These are phyloP conservation scores for Pachycephala philippinensis DNA, from an alignment of 2,113 vertebrate species.

Conservation along the genomic window DNA sequence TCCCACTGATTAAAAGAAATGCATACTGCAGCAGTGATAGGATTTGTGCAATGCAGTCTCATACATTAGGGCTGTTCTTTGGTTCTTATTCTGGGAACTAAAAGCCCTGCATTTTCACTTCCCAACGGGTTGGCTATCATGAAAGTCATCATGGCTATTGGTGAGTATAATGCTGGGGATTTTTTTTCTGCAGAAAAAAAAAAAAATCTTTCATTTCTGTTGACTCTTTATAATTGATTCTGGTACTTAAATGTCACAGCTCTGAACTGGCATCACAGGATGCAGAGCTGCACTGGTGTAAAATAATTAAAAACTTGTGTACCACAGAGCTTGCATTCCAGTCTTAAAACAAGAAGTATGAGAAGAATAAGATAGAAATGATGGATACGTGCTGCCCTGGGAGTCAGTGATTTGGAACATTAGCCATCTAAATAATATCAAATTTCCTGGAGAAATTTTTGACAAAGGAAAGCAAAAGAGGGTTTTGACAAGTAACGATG, in stretches of 20 bases:
- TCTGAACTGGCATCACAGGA: neutral
- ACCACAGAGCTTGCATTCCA: neutral
- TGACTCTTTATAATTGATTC: neutral
- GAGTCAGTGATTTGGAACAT: neutral
- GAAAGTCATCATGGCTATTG: neutral
- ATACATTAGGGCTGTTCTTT: neutral
- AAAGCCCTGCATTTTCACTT: neutral
- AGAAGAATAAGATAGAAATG: neutral
- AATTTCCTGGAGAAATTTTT: neutral
- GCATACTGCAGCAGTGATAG: neutral
- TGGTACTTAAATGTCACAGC: neutral
- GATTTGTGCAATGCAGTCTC: neutral
- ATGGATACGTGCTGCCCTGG: accelerated
- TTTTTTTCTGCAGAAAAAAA: neutral
- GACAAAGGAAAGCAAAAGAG: neutral
- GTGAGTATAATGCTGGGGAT: neutral
- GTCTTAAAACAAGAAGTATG: neutral
- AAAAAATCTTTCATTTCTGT: neutral
- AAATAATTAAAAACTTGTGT: neutral
- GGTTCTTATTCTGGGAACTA: neutral
- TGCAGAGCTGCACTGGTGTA: accelerated
- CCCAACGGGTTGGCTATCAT: neutral
- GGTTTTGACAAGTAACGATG: neutral
- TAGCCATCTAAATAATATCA: neutral
- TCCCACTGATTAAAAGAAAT: neutral